Evolutionary conservation across 2,797 vertebrate genomes (phyloP), one percentile per base, ranked within the genome.

Genomic region (Lagocephalus sceleratus): DNA sequence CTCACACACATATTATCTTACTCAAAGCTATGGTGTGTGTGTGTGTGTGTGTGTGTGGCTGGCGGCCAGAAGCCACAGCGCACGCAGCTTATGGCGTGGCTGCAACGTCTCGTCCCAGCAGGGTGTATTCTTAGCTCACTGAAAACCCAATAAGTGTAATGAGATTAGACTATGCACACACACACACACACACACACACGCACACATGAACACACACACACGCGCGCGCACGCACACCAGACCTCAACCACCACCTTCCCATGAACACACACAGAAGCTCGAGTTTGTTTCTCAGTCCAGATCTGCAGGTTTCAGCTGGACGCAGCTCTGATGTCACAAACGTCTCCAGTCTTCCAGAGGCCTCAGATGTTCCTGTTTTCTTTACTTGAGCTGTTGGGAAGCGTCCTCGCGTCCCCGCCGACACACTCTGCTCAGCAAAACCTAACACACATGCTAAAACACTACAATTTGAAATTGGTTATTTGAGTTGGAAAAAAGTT

Each of bases 91-190:
- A 73, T 76, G 67, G 63, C 20, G 43, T 26, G 46, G 59, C 60
- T 69, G 61, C 65, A 68, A 58, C 25, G 25, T 67, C 67, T 72
- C 40, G 49, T 73, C 69, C 57, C 65, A 70, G 60, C 47, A 57
- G 68, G 47, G 60, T 74, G 68, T 83, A 85, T 83, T 83, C 78
- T 82, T 78, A 81, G 79, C 72, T 60, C 68, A 56, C 22, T 63
- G 39, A 71, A 72, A 85, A 69, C 65, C 76, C 71, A 79, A 76
- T 71, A 82, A 82, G 71, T 76, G 63, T 82, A 79, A 78, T 82
- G 70, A 83, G 76, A 85, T 82, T 79, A 78, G 72, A 74, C 50
- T 29, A 66, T 51, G 70, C 56, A 71, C 44, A 70, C 58, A 41
- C 49, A 52, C 32, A 55, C 48, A 50, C 53, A 60, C 15, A 35